Percentiles rank a stretch among this genome's conserved stretches.
Evolutionary conservation across 2,797 vertebrate species (phyloP).

Genomic region (Sandelia bainsii): DNA sequence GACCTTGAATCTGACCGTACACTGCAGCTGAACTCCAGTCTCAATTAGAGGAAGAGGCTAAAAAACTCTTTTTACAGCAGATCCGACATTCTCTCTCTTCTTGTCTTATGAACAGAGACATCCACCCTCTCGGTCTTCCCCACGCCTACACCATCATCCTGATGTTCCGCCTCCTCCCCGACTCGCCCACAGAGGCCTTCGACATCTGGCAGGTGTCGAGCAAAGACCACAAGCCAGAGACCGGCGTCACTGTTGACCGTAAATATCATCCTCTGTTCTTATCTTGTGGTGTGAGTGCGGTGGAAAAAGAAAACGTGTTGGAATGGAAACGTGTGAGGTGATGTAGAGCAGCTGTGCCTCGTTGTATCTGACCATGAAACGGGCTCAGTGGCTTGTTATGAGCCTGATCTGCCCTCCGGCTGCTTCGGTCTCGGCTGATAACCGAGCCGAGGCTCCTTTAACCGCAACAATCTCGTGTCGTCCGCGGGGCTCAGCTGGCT

Average conservation of each 20-base stretch:
- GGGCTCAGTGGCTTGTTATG: conserved; percentile 28
- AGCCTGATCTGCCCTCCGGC: conserved; percentile 25
- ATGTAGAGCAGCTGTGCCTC: conserved; percentile 39
- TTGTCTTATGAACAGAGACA: conserved; percentile 84
- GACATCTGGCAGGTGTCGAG: conserved; percentile 97
- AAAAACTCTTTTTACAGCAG: too few relatives aligned
- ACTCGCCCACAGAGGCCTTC: conserved; percentile 90
- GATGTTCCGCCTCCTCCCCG: conserved; percentile 92
- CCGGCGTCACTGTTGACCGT: conserved; percentile 93
- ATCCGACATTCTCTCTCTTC: neutral
- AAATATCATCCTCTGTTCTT: conserved; percentile 62
- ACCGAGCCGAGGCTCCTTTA: conserved; percentile 3
- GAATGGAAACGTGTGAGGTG: neutral
- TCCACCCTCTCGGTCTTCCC: conserved; percentile 94
- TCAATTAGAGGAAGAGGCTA: too few relatives aligned
- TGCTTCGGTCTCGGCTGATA: conserved; percentile 21
- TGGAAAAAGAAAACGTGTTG: too few relatives aligned
- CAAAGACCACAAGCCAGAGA: conserved; percentile 92
- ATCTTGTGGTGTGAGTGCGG: conserved; percentile 1
- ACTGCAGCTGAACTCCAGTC: too few relatives aligned
- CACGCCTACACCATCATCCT: conserved; percentile 93
- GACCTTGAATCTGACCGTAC: too few relatives aligned
- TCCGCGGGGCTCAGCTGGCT: conserved; percentile 40
- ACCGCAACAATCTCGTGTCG: conserved; percentile 12
- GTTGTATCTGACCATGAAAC: conserved; percentile 26